Base-by-base conservation (phyloP, 2,797 vertebrate species). In the Leptoclinus maculatus region DNA sequence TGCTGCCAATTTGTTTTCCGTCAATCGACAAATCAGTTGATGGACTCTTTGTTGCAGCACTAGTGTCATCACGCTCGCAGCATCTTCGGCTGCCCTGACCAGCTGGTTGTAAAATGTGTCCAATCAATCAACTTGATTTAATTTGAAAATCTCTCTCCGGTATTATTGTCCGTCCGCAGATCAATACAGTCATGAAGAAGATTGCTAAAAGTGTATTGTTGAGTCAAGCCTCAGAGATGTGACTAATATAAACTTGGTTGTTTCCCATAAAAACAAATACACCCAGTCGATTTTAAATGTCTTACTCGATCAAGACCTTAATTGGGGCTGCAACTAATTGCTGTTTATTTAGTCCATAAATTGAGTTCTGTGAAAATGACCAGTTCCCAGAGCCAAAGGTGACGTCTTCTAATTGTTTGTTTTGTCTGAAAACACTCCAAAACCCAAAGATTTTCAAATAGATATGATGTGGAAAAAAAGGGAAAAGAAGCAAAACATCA, bases 51-150 rank as follows among this genome's bases (percentile, higher is more conserved):
- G 21, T 51, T 51, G 13, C 36, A 39, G 58, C 43, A n/a, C 3
- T 5, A 13, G 29, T 38, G 32, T 53, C 19, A 8, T 67, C 49
- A 27, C 16, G 2, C 14, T 54, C 14, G 5, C 67, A 58, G 4
- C 1, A 39, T 58, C 39, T 14, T 21, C 2, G 12, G 36, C 67
- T 36, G n/a, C 21, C 5, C 29, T 7, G 13, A 34, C 19, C 11
- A 49, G 43, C 43, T 27, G 23, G 16, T 43, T 21, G 25, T 43
- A 36, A 25, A 58, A 43, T n/a, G 17, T 16, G 57, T 59, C 34
- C 43, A 70, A 65, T 65, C 36, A 74, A 78, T 69, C 59, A 59
- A 6, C 57, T 39, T n/a, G 8, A 38, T 54, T 72, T 38, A 25
- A 63, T 67, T 62, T 36, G 41, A 39, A 71, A 32, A 49, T 56